These are phyloP conservation scores for Equus przewalskii DNA, from an alignment of 2,113 vertebrate genomes.

Conservation along the genomic window DNA sequence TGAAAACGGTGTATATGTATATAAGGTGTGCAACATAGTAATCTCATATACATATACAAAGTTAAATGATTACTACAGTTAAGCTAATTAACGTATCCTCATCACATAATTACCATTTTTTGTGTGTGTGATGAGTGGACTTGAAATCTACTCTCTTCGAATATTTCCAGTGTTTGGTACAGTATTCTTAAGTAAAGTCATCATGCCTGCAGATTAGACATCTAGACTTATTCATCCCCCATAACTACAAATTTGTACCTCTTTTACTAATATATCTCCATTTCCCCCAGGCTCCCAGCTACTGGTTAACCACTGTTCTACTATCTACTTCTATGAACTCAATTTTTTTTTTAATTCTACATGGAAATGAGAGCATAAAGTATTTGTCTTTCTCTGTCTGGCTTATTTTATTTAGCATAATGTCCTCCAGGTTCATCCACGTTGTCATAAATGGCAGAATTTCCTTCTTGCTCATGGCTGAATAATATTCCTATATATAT, in stretches of 20 bases:
- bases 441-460: neutral
- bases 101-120: neutral
- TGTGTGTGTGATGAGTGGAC: neutral
- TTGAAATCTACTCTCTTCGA: neutral
- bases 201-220: neutral
- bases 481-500: neutral
- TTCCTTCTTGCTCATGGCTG: neutral
- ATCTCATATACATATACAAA: neutral
- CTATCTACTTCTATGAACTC: neutral
- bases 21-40: neutral
- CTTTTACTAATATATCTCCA: neutral
- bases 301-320: neutral
- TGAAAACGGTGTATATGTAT: neutral
- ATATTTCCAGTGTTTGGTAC: neutral
- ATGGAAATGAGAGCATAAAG: neutral
- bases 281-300: neutral
- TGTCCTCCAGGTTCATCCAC: neutral
- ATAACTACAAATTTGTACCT: neutral
- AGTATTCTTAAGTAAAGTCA: neutral
- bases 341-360: neutral
- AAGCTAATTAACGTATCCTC: neutral
- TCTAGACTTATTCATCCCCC: neutral
- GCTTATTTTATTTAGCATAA: neutral
- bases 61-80: neutral
- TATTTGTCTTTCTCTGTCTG: neutral